Conservation (phyloP, 1,140 invertebrate genomes). For the Zaprionus ghesquierei region DNA sequence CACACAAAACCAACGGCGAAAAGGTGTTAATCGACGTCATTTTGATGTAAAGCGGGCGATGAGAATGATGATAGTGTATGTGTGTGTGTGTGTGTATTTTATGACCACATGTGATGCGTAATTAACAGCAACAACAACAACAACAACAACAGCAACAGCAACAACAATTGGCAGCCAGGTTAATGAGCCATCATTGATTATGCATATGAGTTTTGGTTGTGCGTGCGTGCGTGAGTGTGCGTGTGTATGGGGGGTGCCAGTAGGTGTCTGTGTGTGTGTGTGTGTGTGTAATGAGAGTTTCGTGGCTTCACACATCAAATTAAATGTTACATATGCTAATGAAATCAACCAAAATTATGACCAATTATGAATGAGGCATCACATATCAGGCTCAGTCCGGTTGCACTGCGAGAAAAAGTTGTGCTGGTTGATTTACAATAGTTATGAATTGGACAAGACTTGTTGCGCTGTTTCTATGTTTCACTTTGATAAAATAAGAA, state of each 20-base stretch:
- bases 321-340: slow-evolving; percentile 77
- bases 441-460: no score
- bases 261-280: neutral
- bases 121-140: slow-evolving; percentile 68
- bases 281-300: slow-evolving; percentile 23
- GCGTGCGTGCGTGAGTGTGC: neutral
- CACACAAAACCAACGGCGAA: slow-evolving; percentile 7
- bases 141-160: slow-evolving; percentile 36
- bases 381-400: slow-evolving; percentile 47
- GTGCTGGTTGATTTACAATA: no score
- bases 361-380: slow-evolving; percentile 71
- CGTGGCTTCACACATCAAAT: slow-evolving; percentile 67
- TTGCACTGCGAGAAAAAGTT: neutral
- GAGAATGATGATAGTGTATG: slow-evolving; percentile 52
- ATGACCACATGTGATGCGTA: slow-evolving; percentile 54
- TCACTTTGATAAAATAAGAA: no score
- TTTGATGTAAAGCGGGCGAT: slow-evolving; percentile 72
- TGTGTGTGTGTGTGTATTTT: slow-evolving; percentile 17
- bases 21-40: slow-evolving; percentile 78
- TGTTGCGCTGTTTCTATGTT: no score
- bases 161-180: slow-evolving; percentile 55
- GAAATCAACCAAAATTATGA: slow-evolving; percentile 79
- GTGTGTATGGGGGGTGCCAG: neutral
- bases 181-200: slow-evolving; percentile 79
- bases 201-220: slow-evolving; percentile 60